Conservation (phyloP, 2,888 invertebrate genomes). For the Minunthozetes semirufus region DNA sequence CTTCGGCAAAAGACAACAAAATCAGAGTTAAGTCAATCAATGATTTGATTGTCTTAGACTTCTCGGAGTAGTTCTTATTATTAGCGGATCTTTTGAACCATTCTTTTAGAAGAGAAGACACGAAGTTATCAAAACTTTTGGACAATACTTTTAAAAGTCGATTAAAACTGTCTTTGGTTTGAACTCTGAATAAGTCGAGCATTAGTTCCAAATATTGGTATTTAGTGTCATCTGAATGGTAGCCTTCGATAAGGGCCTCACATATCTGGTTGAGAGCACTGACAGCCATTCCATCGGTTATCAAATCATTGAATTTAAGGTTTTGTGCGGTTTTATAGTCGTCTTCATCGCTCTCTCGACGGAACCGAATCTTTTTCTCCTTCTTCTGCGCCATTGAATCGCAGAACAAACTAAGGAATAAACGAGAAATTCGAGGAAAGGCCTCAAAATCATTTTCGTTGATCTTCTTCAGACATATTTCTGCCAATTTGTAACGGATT, state of each 20-base stretch:
- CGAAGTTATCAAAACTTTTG: not conserved
- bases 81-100: not conserved
- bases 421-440: not conserved
- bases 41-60: not conserved
- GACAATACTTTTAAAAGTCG: not conserved
- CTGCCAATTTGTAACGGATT: not conserved
- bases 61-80: not conserved
- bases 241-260: not conserved
- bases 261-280: not conserved
- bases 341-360: slow-evolving; percentile 13
- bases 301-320: not conserved
- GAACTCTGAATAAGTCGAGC: not conserved
- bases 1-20: not conserved
- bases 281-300: not conserved
- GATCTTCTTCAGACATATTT: not conserved
- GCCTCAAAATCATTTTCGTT: not conserved
- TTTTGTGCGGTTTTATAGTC: not conserved
- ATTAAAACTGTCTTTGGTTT: not conserved
- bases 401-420: not conserved
- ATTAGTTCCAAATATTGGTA: not conserved
- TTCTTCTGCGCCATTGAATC: not conserved
- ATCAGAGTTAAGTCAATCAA: not conserved
- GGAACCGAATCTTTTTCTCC: slow-evolving; percentile 13
- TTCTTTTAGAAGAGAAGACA: not conserved
- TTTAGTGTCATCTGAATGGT: not conserved